These are phyloP conservation scores for Chelonia mydas DNA, from an alignment of 2,797 vertebrate genomes.

Conservation along the genomic window DNA sequence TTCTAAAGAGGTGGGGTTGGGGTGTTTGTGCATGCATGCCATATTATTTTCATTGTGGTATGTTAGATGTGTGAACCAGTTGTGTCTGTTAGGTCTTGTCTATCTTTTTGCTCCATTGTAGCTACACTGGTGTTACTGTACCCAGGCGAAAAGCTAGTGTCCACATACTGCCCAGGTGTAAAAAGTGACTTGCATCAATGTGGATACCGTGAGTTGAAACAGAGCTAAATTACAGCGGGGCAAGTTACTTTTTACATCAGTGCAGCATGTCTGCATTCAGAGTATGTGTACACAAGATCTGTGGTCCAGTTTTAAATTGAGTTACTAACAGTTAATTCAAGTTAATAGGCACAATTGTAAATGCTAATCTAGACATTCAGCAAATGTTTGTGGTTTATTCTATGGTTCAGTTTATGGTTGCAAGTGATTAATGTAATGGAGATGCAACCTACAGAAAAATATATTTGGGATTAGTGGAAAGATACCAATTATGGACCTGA, in stretches of 20 bases:
- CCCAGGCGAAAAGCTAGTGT: not conserved
- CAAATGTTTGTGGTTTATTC: not conserved
- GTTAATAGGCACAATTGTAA: not conserved
- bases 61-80: not conserved
- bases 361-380: not conserved
- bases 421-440: not conserved
- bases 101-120: not conserved
- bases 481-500: not conserved
- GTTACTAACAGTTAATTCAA: not conserved
- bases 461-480: not conserved
- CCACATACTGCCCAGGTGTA: not conserved
- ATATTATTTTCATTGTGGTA: not conserved
- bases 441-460: not conserved
- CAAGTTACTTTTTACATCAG: not conserved
- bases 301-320: not conserved
- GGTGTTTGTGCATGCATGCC: not conserved
- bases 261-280: not conserved
- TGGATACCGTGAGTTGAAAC: not conserved
- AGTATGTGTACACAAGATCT: not conserved
- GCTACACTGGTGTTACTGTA: not conserved
- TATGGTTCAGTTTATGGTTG: not conserved
- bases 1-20: not conserved
- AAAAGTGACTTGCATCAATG: not conserved
- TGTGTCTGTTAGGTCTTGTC: not conserved
- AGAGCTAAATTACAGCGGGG: not conserved